Percentiles rank a stretch among this genome's conserved stretches.
phyloP scores from a whole-genome alignment of 1,140 invertebrate genomes.

The Pygmarrhopalites habei region DNA sequence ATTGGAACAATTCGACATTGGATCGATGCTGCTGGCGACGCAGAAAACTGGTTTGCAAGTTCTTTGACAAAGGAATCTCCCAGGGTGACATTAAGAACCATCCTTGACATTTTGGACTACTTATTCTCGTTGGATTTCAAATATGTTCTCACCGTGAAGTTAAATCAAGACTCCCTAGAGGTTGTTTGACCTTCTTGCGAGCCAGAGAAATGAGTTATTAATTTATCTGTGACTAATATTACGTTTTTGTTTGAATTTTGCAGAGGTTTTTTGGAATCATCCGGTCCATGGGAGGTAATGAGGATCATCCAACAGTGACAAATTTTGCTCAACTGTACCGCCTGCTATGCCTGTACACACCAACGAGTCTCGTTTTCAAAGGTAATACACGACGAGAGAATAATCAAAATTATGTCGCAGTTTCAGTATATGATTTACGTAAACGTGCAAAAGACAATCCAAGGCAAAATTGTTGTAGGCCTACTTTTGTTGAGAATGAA shows the following conservation, averaged over 20 bases:
- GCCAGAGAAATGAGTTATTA: neutral
- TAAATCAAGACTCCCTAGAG: conserved; percentile 21
- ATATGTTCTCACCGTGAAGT: conserved; percentile 16
- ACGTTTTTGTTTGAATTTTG: neutral
- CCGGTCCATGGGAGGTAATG: conserved; percentile 7
- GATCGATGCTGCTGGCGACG: neutral
- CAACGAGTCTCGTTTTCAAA: neutral
- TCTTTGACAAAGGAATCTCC: conserved; percentile 1
- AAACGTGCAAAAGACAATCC: neutral
- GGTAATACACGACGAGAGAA: neutral
- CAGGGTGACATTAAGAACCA: conserved; percentile 13
- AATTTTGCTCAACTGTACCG: conserved; percentile 10
- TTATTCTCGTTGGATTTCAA: neutral
- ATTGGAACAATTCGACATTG: neutral
- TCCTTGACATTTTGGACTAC: conserved; percentile 7
- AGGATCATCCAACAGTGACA: conserved; percentile 12
- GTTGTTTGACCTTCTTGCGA: neutral
- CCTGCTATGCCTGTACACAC: conserved; percentile 4
- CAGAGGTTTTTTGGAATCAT: conserved; percentile 14
- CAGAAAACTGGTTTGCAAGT: conserved; percentile 15
- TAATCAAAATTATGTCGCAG: neutral
- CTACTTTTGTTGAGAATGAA: neutral
- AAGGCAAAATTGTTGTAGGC: neutral
- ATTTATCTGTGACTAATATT: neutral
- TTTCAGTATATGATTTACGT: neutral